Percentiles rank a stretch among this genome's conserved stretches.
These are phyloP conservation scores for Cantharis flavilabris DNA, from an alignment of 2,888 invertebrate species.

Conservation along the genomic window DNA sequence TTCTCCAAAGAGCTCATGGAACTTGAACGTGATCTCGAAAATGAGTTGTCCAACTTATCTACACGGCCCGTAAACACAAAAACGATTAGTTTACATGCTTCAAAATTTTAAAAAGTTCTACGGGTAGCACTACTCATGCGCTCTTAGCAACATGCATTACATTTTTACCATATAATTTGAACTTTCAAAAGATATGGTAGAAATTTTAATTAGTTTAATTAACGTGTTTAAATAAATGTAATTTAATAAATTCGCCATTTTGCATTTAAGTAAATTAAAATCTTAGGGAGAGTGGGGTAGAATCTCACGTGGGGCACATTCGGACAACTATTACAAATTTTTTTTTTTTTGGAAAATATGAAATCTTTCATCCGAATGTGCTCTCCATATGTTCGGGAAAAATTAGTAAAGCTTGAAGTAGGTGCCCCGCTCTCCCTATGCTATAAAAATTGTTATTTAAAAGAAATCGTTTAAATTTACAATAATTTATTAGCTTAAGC, in stretches of 20 bases:
- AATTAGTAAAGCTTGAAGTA: not conserved
- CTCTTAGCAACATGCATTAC: conserved; percentile 37
- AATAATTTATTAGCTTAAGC: not conserved
- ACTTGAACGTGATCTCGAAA: conserved; percentile 95
- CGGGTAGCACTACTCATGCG: conserved; percentile 45
- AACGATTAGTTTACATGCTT: conserved; percentile 39
- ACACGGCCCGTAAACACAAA: conserved; percentile 68
- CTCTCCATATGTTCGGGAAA: not conserved
- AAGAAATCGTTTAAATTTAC: not conserved
- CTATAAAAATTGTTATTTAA: not conserved
- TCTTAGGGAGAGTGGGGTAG: not conserved
- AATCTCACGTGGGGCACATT: not conserved
- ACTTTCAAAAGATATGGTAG: not conserved
- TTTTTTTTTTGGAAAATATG: no score
- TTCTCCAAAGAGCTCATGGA: conserved; percentile 98
- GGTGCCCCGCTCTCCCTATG: not conserved
- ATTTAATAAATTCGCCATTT: not conserved
- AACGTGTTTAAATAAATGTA: conserved; percentile 25
- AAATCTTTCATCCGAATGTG: no score
- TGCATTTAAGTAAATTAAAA: not conserved
- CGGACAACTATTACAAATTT: not conserved
- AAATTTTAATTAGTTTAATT: not conserved
- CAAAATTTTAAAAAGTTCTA: conserved; percentile 4
- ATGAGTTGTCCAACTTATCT: conserved; percentile 97
- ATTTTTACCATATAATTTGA: conserved; percentile 9